phyloP scores from a whole-genome alignment of 1,140 invertebrate genomes.

The Belonocnema kinseyi region DNA sequence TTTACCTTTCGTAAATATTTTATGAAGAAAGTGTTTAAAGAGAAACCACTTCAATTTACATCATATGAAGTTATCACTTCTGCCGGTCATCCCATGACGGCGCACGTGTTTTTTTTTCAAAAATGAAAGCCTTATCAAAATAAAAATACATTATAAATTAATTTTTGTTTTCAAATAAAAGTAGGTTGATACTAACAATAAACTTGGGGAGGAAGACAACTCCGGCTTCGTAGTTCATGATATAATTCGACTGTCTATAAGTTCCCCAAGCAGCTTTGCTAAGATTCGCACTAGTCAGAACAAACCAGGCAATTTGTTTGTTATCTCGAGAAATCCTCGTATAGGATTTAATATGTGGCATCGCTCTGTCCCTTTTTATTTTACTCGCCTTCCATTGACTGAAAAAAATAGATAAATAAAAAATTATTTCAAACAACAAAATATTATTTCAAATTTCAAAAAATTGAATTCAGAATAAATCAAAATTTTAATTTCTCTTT shows the following conservation, averaged over 20 bases:
- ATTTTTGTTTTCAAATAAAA: constrained; percentile 23
- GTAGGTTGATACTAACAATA: constrained; percentile 79
- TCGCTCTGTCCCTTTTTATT: constrained; percentile 83
- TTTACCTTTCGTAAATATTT: no score
- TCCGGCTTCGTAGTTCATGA: constrained; percentile 94
- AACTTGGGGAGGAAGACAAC: constrained; percentile 92
- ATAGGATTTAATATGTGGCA: constrained; percentile 97
- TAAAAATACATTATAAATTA: constrained; percentile 32
- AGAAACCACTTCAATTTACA: no score
- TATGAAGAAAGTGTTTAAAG: no score
- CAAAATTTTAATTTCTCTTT: no score
- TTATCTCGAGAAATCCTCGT: constrained; percentile 83
- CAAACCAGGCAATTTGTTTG: constrained; percentile 84
- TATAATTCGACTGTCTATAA: constrained; percentile 80
- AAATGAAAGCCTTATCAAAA: constrained; percentile 16
- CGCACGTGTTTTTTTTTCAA: not conserved
- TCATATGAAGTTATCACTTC: no score
- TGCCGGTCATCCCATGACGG: no score
- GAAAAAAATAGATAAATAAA: constrained; percentile 58
- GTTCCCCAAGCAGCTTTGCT: constrained; percentile 97
- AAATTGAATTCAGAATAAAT: no score
- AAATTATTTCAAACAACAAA: no score
- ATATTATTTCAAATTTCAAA: no score
- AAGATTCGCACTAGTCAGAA: constrained; percentile 94
- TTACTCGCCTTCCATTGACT: constrained; percentile 90